phyloP scores from a whole-genome alignment of 1,140 invertebrate genomes.

The Helicoverpa zea region DNA sequence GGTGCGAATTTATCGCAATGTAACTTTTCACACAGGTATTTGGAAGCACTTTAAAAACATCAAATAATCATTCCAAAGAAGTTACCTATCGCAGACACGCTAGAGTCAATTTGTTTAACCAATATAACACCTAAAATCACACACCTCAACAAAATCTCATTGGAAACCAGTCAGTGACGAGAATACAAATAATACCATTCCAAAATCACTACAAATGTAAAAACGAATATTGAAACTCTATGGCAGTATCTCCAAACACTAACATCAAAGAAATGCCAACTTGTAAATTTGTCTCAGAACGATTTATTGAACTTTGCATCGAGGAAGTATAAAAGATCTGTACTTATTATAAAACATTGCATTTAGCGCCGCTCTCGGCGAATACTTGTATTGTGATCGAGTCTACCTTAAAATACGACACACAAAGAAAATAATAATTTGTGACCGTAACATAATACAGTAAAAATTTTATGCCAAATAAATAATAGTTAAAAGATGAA shows the following conservation, averaged over 20 bases:
- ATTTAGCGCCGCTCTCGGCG: conserved; percentile 36
- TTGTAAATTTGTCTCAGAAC: conserved; percentile 33
- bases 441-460: conserved; percentile 70
- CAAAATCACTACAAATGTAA: conserved; percentile 8
- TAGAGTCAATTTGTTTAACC: conserved; percentile 41
- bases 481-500: conserved; percentile 73
- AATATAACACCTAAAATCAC: conserved; percentile 70
- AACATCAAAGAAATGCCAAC: conserved; percentile 45
- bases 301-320: conserved; percentile 18
- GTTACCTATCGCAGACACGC: conserved; percentile 8
- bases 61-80: conserved; percentile 37
- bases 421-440: conserved; percentile 59
- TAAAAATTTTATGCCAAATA: conserved; percentile 65
- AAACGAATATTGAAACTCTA: conserved; percentile 57
- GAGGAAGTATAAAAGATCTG: conserved; percentile 36
- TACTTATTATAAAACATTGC: conserved; percentile 41
- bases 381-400: conserved; percentile 21
- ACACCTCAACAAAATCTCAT: conserved; percentile 47
- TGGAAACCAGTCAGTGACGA: conserved; percentile 19
- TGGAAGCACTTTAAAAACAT: conserved; percentile 62
- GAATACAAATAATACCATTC: conserved; percentile 17
- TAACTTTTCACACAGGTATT: conserved; percentile 27
- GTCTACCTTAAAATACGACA: conserved; percentile 42
- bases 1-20: conserved; percentile 13
- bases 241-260: conserved; percentile 63